These are phyloP conservation scores for Palythoa grandis DNA, from an alignment of 92 coral and sea anemone genomes.

Conservation along the genomic window DNA sequence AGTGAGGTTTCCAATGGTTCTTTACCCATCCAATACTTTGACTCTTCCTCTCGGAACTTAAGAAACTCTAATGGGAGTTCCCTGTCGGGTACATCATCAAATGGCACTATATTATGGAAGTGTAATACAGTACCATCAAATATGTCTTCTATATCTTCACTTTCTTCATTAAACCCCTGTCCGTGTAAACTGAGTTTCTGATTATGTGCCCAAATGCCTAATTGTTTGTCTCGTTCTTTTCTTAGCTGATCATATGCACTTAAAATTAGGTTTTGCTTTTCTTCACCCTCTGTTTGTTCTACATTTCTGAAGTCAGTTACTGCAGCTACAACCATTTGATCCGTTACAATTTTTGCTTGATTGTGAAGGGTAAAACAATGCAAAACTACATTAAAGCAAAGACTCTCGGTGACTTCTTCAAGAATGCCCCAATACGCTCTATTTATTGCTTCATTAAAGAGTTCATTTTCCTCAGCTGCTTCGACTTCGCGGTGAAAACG, in stretches of 20 bases:
- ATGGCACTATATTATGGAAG: slow-evolving; percentile 69
- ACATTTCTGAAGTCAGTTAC: slow-evolving; percentile 1
- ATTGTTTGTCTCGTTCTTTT: slow-evolving; percentile 58
- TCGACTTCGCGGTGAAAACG: slow-evolving; percentile 65
- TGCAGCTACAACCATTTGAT: slow-evolving; percentile 58
- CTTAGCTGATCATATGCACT: slow-evolving; percentile 62
- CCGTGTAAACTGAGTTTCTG: slow-evolving; percentile 56
- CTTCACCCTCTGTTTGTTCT: slow-evolving; percentile 28
- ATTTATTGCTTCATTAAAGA: slow-evolving; percentile 39
- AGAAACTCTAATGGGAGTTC: slow-evolving; percentile 59
- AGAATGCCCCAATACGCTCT: slow-evolving; percentile 51
- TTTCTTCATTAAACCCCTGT: slow-evolving; percentile 35
- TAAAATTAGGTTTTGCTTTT: slow-evolving; percentile 36
- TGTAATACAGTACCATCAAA: slow-evolving; percentile 79
- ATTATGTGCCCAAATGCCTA: slow-evolving; percentile 65
- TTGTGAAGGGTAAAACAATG: slow-evolving; percentile 56
- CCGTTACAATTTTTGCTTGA: slow-evolving; percentile 51
- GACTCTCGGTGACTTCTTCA: slow-evolving; percentile 57
- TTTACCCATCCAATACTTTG: slow-evolving; percentile 72
- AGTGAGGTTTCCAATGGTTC: slow-evolving; percentile 50
- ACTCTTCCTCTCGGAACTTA: slow-evolving; percentile 67
- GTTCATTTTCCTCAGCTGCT: slow-evolving; percentile 50
- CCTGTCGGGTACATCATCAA: slow-evolving; percentile 56
- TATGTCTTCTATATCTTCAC: slow-evolving; percentile 47
- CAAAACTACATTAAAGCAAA: slow-evolving; percentile 50